phyloP scores from a whole-genome alignment of 2,113 vertebrate genomes.

The Ailuropoda melanoleuca region DNA sequence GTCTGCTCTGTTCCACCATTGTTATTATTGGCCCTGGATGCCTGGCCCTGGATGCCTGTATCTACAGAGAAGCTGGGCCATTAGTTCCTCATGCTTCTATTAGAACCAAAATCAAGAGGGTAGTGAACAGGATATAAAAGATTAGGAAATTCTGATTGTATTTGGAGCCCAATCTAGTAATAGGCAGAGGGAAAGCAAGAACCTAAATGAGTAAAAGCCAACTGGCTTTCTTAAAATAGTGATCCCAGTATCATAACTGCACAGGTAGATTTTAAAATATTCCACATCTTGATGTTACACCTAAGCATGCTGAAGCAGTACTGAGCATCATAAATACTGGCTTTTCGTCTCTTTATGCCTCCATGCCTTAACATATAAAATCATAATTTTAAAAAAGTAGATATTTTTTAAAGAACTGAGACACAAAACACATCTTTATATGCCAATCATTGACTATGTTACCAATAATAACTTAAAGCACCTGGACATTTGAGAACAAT shows the following conservation, averaged over 20 bases:
- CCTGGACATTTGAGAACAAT: constrained; percentile 15
- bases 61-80: neutral
- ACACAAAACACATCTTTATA: constrained; percentile 29
- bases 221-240: constrained; percentile 13
- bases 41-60: neutral
- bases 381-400: neutral
- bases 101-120: neutral
- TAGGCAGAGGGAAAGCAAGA: neutral
- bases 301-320: neutral
- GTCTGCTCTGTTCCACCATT: neutral
- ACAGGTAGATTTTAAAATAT: neutral
- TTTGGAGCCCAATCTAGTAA: neutral
- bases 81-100: neutral
- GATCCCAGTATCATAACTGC: neutral
- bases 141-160: neutral
- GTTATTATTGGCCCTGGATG: neutral
- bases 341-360: neutral
- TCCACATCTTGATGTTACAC: neutral
- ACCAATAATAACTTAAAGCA: neutral
- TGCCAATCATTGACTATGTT: constrained; percentile 40
- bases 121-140: neutral
- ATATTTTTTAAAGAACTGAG: constrained; percentile 26
- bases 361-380: neutral
- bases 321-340: neutral
- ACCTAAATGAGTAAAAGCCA: neutral